Evolutionary conservation across 64 coral and sea anemone genomes (phyloP), one percentile per base, ranked within the genome.

Genomic region (Orbicella faveolata): DNA sequence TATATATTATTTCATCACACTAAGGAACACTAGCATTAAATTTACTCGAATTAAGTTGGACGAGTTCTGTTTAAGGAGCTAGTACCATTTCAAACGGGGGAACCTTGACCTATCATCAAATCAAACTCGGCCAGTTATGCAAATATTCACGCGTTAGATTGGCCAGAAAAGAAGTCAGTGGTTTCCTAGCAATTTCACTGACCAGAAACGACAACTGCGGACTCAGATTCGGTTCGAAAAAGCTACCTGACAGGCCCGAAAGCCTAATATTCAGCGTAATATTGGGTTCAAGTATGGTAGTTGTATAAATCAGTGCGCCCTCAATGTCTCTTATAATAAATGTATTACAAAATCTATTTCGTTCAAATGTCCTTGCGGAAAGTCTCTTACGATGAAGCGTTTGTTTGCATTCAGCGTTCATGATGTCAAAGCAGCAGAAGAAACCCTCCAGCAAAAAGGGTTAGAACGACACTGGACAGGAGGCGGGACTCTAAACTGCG

Each of bases 361-460:
- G 14, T 83, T 19, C 35, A 67, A 67, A 33, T 66, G 16, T 37
- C 21, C 30, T 37, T 34, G 18, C 3, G 16, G 33, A 63, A 63
- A 1, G 80, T 34, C 41, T 67, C 61, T 67, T 34, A 3, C 18
- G 52, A 6, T 30, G 39, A 77, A 51, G 34, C 20, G 25, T 35
- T 52, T 35, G 54, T 62, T 52, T 35, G 54, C 34, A 15, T 0
- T 81, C 36, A 23, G 61, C 61, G 18, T 21, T 21, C 16, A 9
- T 37, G 15, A 13, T 20, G 82, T 84, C 36, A 84, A 12, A 84
- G 82, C 17, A 84, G 36, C 51, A 51, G 82, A 23, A 70, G 41
- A 26, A 84, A 72, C 9, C 20, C 66, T 69, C 21, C 82, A 2
- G 21, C 20, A 51, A 25, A 41, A 10, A 84, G 20, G 2, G 39